Base-by-base conservation (phyloP, 2,113 vertebrate species). In the Monopterus albus region DNA sequence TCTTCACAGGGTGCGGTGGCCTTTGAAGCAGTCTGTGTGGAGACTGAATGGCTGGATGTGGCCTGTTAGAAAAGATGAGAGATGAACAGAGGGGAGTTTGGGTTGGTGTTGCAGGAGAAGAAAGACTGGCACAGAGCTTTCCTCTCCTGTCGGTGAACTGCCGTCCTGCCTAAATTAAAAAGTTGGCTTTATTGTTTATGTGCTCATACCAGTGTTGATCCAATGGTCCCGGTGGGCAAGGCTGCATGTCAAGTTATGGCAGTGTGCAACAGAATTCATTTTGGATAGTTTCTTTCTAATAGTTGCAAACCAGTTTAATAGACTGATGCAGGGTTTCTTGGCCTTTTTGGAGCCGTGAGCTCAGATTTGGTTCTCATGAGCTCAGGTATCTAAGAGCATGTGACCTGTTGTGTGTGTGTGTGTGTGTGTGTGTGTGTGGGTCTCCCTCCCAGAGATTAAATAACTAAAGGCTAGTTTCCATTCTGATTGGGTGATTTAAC, bases 61-160 rank as follows among this genome's bases (percentile, higher is more conserved):
- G 58, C 29, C 17, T 33, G 8, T 60, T 20, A 42, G 56, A 73
- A 36, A 58, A 55, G 58, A 58, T 42, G 58, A 81, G 61, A 25
- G 51, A 62, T 59, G 71, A 57, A 18, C 28, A 58, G 69, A 26
- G 66, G 45, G 63, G 80, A 64, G 50, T 75, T 80, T 45, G 46
- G 77, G 83, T 88, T 72, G 60, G 77, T 85, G 81, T 40, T 73
- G 69, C n/a, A 18, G 52, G 28, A 65, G 74, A 50, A 49, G 75
- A 86, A 25, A 81, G 83, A 82, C 84, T 79, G 74, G 46, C 85
- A 87, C 86, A 72, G 88, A 87, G 87, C 53, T 88, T 82, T 74
- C 55, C 25, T 71, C 57, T 72, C 78, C 75, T 59, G 74, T 82
- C 64, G 83, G 76, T 62, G 55, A 28, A 52, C 73, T 75, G 51